Conservation (phyloP, 2,113 vertebrate genomes). For the Numenius arquata region DNA sequence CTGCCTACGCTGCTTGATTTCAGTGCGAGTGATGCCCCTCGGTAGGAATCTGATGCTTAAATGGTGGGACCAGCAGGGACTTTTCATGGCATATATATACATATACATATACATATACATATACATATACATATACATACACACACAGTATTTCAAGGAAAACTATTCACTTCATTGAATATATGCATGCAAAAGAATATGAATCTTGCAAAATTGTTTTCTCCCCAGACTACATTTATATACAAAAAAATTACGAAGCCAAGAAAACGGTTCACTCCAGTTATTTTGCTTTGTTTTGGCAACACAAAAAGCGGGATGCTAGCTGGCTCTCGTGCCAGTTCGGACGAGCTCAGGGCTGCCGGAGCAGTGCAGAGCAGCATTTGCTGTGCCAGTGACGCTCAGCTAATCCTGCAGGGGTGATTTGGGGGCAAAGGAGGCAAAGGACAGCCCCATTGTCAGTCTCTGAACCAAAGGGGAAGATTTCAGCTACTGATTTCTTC, state of each 20-base stretch:
- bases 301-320: neutral
- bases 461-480: neutral
- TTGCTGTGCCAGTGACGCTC: neutral
- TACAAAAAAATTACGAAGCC: neutral
- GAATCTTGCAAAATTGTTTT: neutral
- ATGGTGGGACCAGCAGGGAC: neutral
- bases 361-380: neutral
- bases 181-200: neutral
- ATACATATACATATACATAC: fast-evolving
- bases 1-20: neutral
- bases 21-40: neutral
- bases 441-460: neutral
- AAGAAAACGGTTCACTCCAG: neutral
- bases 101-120: neutral
- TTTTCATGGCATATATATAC: neutral
- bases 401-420: neutral
- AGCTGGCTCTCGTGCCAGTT: neutral
- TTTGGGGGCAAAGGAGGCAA: neutral
- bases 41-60: neutral
- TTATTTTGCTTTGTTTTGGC: conserved; percentile 38
- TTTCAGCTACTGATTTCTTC: neutral
- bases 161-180: neutral
- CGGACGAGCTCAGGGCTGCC: neutral
- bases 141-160: neutral
- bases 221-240: neutral